Percentiles rank a stretch among this genome's conserved stretches.
These are phyloP conservation scores for Microtus oregoni DNA, from an alignment of 2,113 vertebrate genomes.

Conservation along the genomic window DNA sequence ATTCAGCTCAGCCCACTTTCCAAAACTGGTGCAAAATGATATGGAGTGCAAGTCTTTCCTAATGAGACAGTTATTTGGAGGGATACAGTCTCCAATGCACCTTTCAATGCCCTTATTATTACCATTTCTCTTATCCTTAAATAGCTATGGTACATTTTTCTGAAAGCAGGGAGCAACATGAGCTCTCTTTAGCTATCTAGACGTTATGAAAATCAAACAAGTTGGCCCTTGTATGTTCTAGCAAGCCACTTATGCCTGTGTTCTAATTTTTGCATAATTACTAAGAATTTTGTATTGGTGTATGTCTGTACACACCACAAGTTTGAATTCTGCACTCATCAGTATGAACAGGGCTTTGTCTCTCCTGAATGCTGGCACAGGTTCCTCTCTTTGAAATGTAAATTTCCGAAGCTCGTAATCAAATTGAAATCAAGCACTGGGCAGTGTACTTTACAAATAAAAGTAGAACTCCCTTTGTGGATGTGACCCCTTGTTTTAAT, in stretches of 20 bases:
- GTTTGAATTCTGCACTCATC: neutral
- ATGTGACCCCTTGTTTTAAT: constrained; percentile 56
- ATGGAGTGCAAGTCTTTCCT: constrained; percentile 27
- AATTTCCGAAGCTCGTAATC: neutral
- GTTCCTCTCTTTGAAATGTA: neutral
- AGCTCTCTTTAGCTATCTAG: neutral
- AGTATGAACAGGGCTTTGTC: neutral
- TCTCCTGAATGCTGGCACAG: neutral
- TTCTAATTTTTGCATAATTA: constrained; percentile 34
- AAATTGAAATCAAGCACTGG: constrained; percentile 41
- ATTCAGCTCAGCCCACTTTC: constrained; percentile 36
- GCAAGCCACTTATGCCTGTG: neutral
- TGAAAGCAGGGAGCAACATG: neutral
- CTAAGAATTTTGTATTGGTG: neutral
- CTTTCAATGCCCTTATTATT: neutral
- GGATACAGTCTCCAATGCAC: neutral
- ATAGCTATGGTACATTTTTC: constrained; percentile 10
- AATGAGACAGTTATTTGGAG: constrained; percentile 67
- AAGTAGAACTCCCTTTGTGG: neutral
- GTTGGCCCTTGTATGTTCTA: constrained; percentile 7
- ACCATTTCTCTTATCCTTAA: constrained; percentile 17
- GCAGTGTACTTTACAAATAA: neutral
- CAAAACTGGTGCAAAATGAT: constrained; percentile 55
- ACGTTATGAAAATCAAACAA: constrained; percentile 33
- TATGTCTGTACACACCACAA: neutral